Conservation (phyloP, 2,113 vertebrate genomes). For the Dipodomys spectabilis region DNA sequence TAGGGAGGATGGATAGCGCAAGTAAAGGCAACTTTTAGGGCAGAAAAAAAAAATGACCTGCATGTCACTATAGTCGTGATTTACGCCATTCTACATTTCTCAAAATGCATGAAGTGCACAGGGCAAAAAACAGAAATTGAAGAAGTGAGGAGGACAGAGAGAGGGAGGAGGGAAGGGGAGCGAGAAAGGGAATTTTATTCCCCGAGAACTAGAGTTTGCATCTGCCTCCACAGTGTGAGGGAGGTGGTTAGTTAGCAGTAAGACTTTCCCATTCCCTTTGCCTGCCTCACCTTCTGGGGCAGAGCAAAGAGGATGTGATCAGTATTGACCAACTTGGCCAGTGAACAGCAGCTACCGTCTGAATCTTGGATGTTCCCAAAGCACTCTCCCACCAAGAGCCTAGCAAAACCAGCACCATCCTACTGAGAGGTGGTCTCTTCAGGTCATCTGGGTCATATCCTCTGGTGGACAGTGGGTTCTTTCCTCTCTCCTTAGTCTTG, state of each 20-base stretch:
- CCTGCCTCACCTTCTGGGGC: background rate
- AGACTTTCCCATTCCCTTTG: background rate
- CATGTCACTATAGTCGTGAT: background rate
- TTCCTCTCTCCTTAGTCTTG: background rate
- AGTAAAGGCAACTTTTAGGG: background rate
- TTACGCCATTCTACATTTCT: background rate
- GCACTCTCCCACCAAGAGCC: too few species aligned
- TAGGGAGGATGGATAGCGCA: background rate
- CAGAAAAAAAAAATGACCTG: background rate
- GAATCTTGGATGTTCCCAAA: background rate
- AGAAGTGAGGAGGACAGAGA: background rate
- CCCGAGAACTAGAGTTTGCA: background rate
- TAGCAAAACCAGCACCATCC: background rate
- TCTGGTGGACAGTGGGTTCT: background rate
- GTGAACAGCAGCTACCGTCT: background rate
- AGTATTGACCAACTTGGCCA: background rate
- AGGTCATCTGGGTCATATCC: background rate
- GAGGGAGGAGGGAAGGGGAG: background rate
- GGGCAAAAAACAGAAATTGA: background rate
- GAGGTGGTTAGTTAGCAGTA: background rate
- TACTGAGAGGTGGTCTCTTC: background rate
- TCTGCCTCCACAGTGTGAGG: background rate
- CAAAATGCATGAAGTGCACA: background rate
- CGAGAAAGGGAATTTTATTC: background rate
- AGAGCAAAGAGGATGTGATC: background rate